These are phyloP conservation scores for Prochilodus magdalenae DNA, from an alignment of 2,113 vertebrate species.

Conservation along the genomic window DNA sequence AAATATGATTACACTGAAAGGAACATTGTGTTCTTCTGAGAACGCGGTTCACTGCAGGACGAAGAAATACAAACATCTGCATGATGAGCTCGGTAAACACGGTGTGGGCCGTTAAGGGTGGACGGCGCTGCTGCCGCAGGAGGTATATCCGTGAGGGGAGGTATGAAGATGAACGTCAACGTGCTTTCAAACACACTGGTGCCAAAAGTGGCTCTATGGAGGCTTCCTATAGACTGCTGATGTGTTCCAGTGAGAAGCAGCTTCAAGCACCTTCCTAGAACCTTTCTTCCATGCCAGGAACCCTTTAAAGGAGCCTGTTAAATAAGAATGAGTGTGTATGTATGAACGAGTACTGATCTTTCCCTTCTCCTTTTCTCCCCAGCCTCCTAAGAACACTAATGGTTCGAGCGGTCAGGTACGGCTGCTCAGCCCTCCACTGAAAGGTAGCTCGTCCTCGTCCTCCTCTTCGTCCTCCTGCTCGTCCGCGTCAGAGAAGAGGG, in stretches of 20 bases:
- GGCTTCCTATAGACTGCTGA: too few relatives aligned
- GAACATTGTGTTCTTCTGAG: conserved; percentile 21
- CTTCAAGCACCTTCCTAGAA: too few relatives aligned
- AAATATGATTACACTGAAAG: conserved; percentile 18
- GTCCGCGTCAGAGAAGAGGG: conserved; percentile 80
- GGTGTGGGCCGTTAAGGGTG: background rate
- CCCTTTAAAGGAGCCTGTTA: background rate
- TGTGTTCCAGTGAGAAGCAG: too few relatives aligned
- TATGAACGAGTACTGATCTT: background rate
- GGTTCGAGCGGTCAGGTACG: conserved; percentile 86
- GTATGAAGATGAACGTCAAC: too few relatives aligned
- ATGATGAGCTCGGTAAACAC: background rate
- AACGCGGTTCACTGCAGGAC: conserved; percentile 2
- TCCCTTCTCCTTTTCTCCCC: conserved; percentile 55
- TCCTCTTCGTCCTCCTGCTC: conserved; percentile 78
- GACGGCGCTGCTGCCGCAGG: too few relatives aligned
- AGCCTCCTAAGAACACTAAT: conserved; percentile 95
- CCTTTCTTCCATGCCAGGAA: background rate
- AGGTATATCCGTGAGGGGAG: too few relatives aligned
- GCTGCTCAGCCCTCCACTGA: conserved; percentile 92
- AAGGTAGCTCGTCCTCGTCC: conserved; percentile 80
- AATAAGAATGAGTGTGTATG: background rate
- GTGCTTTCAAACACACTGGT: too few relatives aligned
- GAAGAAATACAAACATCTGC: conserved; percentile 19
- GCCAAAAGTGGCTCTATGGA: too few relatives aligned